Evolutionary conservation across 2,113 vertebrate species (phyloP).

Genomic region (Anser brachyrhynchus): DNA sequence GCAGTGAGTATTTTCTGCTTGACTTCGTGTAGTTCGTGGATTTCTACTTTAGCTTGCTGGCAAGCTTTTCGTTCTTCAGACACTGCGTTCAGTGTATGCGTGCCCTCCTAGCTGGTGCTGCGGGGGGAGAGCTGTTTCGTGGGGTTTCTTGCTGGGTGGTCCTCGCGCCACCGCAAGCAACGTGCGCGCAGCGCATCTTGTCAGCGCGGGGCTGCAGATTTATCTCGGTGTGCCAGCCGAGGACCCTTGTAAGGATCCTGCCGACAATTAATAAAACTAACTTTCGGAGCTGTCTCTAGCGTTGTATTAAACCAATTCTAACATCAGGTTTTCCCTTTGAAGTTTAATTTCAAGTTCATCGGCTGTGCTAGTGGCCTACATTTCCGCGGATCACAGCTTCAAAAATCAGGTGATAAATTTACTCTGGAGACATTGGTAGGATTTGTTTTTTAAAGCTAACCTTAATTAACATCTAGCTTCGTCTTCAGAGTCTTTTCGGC

Average conservation of each 20-base stretch:
- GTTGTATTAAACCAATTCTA: neutral
- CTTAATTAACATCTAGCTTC: constrained; percentile 49
- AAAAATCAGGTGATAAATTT: constrained; percentile 40
- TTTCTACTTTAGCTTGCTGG: constrained; percentile 21
- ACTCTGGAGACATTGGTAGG: constrained; percentile 18
- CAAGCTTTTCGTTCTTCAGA: constrained; percentile 28
- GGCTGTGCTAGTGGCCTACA: neutral
- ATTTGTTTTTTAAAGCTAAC: constrained; percentile 19
- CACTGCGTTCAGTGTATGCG: neutral
- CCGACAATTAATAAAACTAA: neutral
- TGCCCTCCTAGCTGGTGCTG: neutral
- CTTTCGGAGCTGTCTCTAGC: neutral
- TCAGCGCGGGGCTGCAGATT: neutral
- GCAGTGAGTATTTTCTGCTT: neutral
- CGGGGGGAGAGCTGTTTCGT: neutral
- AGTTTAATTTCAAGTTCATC: neutral
- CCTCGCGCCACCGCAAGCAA: neutral
- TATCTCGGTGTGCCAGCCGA: neutral
- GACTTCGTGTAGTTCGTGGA: neutral
- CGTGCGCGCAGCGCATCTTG: fast-evolving
- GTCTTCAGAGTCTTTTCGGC: constrained; percentile 35
- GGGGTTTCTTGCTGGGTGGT: constrained; percentile 54
- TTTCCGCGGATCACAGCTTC: constrained; percentile 13
- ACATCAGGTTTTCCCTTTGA: neutral
- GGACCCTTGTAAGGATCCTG: neutral